Base-by-base conservation (phyloP, 2,797 vertebrate genomes). In the Brotula barbata region DNA sequence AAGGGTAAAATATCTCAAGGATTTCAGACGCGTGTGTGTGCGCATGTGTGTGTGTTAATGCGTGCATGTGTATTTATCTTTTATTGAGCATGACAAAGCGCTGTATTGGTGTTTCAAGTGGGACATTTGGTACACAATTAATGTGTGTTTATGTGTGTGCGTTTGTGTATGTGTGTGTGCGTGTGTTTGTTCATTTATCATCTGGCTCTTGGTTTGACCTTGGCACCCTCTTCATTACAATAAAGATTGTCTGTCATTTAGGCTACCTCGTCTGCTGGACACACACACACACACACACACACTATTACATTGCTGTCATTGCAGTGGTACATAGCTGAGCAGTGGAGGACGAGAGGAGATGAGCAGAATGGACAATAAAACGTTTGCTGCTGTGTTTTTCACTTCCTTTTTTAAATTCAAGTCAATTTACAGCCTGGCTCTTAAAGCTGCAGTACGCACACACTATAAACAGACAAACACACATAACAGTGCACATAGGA, bases 221-320 rank as follows among this genome's bases (percentile, higher is more conserved):
- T 96, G 94, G 93, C 93, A 94, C 94, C 92, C 91, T 93, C 93
- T 94, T 96, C 93, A 96, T 97, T 96, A 95, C 93, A 96, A 96
- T 95, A 95, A 95, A 95, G 94, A 95, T 95, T 95, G 94, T 95
- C 93, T 95, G 94, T 93, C 91, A 89, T 94, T 95, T 94, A 96
- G 93, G 92, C 93, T 91, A 93, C 93, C 93, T 17, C 44, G 53
- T 94, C 93, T 90, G 89, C 69, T 91, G 93, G 91, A 52, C 58
- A 57, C 63, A 57, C 61, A 58, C 63, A 56, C 66, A 65, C 69
- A 61, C 59, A 58, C 34, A 49, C 62, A 39, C 41, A 40, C 63
- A 48, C 58, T 70, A 65, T 68, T 72, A 72, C 44, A 49, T 58
- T 67, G 71, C 75, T 72, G 73, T 70, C 71, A 73, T 19, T 45